Evolutionary conservation across 2,113 vertebrate genomes (phyloP).

Genomic region (Coreoperca whiteheadi): DNA sequence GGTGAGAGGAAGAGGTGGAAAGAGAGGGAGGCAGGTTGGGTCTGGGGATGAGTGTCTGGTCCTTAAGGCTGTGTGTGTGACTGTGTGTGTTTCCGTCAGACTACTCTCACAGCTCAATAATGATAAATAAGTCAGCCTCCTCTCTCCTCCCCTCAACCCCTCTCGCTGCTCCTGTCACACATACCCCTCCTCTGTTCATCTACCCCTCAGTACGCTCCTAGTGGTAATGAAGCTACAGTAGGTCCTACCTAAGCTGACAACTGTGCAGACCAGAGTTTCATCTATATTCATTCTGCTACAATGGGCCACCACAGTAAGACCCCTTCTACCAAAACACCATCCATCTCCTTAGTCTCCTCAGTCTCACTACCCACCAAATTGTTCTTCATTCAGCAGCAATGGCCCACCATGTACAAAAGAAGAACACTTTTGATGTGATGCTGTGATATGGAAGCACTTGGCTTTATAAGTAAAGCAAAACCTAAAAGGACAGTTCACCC

Average conservation of each 20-base stretch:
- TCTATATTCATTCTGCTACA: slow-evolving; percentile 74
- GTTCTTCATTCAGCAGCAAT: neutral
- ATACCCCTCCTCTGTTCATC: slow-evolving; percentile 58
- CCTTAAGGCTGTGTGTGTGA: slow-evolving; percentile 62
- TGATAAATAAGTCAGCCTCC: slow-evolving; percentile 82
- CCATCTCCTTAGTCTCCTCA: slow-evolving; percentile 32
- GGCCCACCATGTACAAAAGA: neutral
- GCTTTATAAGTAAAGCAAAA: neutral
- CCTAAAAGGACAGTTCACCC: no score
- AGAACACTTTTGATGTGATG: neutral
- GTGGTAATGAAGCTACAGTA: slow-evolving; percentile 79
- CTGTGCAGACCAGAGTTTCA: slow-evolving; percentile 71
- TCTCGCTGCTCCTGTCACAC: slow-evolving; percentile 69
- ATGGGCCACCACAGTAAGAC: slow-evolving; percentile 60
- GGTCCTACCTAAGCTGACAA: slow-evolving; percentile 75
- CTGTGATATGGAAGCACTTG: neutral
- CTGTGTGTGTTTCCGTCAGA: slow-evolving; percentile 51
- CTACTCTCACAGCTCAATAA: slow-evolving; percentile 80
- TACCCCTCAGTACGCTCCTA: slow-evolving; percentile 57
- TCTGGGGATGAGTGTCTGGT: slow-evolving; percentile 72
- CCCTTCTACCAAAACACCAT: slow-evolving; percentile 64
- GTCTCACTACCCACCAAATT: slow-evolving; percentile 13
- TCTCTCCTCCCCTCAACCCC: slow-evolving; percentile 62
- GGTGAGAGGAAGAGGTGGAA: slow-evolving; percentile 29
- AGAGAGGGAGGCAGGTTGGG: slow-evolving; percentile 57